Conservation (phyloP, 2,888 invertebrate species). For the Aphidius colemani region DNA sequence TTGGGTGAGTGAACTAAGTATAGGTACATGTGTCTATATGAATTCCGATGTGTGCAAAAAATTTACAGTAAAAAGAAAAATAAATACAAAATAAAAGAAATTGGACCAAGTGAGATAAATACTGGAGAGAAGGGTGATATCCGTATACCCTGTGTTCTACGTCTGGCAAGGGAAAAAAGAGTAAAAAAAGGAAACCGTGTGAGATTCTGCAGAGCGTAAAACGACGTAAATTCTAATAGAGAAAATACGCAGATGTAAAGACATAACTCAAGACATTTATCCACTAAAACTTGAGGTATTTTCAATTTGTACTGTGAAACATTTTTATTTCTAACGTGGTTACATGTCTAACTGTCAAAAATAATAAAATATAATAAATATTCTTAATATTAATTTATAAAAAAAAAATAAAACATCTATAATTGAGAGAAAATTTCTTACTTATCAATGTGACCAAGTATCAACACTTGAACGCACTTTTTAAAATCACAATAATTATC, state of each 20-base stretch:
- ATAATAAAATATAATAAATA: too few species aligned
- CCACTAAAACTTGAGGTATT: conserved; percentile 2
- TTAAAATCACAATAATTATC: background rate
- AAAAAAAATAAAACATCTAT: too few species aligned
- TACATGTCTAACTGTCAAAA: conserved; percentile 1
- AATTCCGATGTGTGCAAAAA: background rate
- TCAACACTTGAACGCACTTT: background rate
- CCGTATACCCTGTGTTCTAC: too few species aligned
- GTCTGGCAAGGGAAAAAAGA: conserved; percentile 14
- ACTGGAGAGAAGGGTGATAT: background rate
- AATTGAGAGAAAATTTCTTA: background rate
- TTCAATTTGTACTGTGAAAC: background rate
- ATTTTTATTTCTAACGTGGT: background rate
- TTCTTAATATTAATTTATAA: too few species aligned
- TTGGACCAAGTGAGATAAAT: background rate
- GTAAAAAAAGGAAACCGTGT: conserved; percentile 27
- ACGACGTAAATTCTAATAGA: conserved; percentile 36
- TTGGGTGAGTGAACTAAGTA: conserved; percentile 7
- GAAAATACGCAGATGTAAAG: conserved; percentile 27
- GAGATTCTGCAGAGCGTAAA: conserved; percentile 33
- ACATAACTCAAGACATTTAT: background rate
- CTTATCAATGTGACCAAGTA: conserved; percentile 1
- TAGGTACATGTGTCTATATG: too few species aligned
- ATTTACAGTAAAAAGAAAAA: conserved; percentile 7
- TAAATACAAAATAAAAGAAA: background rate